These are phyloP conservation scores for Enhydra lutris DNA, from an alignment of 2,113 vertebrate species.

Conservation along the genomic window DNA sequence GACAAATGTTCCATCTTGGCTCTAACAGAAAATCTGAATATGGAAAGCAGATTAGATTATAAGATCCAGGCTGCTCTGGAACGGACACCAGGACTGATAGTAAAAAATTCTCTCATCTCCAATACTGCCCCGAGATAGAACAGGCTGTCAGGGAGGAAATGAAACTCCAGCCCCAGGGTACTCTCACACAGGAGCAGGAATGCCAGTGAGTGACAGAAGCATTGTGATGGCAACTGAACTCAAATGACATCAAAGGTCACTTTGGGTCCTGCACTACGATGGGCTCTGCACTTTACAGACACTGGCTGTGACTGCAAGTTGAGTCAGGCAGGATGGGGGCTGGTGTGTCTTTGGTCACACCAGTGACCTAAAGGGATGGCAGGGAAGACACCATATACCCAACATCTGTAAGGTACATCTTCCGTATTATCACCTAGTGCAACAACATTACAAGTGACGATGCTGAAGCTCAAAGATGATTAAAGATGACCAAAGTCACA, in stretches of 20 bases:
- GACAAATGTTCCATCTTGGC: not conserved
- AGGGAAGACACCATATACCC: not conserved
- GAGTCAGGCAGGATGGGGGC: not conserved
- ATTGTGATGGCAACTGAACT: not conserved
- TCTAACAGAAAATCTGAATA: conserved; percentile 1
- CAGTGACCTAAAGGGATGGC: not conserved
- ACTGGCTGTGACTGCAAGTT: not conserved
- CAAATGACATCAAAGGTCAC: not conserved
- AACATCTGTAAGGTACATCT: not conserved
- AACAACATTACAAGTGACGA: not conserved
- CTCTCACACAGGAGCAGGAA: not conserved
- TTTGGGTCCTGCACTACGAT: not conserved
- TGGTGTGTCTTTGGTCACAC: not conserved
- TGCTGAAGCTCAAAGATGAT: not conserved
- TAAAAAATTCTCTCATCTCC: not conserved
- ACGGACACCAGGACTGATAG: not conserved
- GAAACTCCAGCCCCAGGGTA: not conserved
- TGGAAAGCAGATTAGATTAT: not conserved
- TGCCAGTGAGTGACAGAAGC: not conserved
- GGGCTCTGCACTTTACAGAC: not conserved
- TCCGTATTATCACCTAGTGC: too few species aligned
- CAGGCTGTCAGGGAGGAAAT: not conserved
- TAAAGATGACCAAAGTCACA: not conserved
- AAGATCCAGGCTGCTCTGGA: not conserved
- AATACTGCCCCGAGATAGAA: not conserved